Conservation (phyloP, 2,888 invertebrate genomes). For the Brenthis ino region DNA sequence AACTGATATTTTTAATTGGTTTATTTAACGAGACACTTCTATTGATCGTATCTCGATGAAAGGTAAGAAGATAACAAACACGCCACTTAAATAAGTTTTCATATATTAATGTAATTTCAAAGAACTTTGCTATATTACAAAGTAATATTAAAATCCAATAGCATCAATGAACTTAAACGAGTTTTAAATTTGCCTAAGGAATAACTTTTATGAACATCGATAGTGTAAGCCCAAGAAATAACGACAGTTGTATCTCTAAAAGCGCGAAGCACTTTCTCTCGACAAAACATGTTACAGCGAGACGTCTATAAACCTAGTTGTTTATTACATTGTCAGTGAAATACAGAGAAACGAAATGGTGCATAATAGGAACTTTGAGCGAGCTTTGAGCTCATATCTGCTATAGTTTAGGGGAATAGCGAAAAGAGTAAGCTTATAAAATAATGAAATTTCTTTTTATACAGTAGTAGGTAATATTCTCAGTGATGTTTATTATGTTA, state of each 20-base stretch:
- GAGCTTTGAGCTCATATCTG: constrained; percentile 11
- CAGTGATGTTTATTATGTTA: too few relatives aligned
- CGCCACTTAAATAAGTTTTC: too few relatives aligned
- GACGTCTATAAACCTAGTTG: constrained; percentile 52
- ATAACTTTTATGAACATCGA: constrained; percentile 5
- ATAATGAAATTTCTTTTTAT: constrained; percentile 1
- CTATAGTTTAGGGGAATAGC: constrained; percentile 2
- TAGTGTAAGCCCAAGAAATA: constrained; percentile 27
- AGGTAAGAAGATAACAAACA: neutral
- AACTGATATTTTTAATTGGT: neutral
- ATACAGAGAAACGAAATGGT: constrained; percentile 34
- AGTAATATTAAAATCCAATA: constrained; percentile 5
- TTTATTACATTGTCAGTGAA: constrained; percentile 50
- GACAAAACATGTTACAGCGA: constrained; percentile 44
- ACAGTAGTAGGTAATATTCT: too few relatives aligned
- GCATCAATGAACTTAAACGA: neutral
- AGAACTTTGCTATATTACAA: too few relatives aligned
- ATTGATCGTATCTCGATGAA: neutral
- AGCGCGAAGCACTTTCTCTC: constrained; percentile 36
- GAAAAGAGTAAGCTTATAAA: neutral
- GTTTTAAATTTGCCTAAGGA: neutral
- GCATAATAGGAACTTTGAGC: constrained; percentile 23
- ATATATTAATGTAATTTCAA: too few relatives aligned
- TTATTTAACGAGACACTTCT: neutral
- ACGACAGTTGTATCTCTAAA: constrained; percentile 36